Conservation (phyloP, 2,797 vertebrate species). For the Microctenopoma lineatum region DNA sequence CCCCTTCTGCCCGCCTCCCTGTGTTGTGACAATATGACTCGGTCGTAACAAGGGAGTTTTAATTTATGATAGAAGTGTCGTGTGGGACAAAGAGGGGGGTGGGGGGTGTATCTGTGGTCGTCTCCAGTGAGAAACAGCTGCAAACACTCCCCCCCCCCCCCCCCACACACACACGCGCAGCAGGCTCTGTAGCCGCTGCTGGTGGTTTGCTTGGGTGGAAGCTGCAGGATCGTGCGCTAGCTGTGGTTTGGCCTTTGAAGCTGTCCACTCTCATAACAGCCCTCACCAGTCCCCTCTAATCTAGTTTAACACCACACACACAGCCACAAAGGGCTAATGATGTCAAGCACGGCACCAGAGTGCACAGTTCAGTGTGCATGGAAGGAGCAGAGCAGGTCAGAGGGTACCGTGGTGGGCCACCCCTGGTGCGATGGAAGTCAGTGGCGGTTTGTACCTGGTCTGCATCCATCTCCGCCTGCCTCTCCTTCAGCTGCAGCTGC, state of each 20-base stretch:
- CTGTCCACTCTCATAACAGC: slow-evolving; percentile 68
- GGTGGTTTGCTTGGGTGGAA: slow-evolving; percentile 59
- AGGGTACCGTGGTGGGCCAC: slow-evolving; percentile 9
- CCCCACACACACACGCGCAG: slow-evolving; percentile 15
- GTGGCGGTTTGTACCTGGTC: slow-evolving; percentile 75
- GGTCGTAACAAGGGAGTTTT: slow-evolving; percentile 55
- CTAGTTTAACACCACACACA: slow-evolving; percentile 52
- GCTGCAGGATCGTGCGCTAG: slow-evolving; percentile 49
- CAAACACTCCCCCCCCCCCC: slow-evolving; percentile 47
- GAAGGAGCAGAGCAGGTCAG: slow-evolving; percentile 13
- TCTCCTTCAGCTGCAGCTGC: slow-evolving; percentile 85
- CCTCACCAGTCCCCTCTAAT: slow-evolving; percentile 62
- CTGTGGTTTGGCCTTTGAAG: slow-evolving; percentile 75
- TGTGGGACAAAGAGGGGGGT: slow-evolving; percentile 32
- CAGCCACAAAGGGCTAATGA: slow-evolving; percentile 36
- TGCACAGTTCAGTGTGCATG: slow-evolving; percentile 10
- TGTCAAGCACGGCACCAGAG: slow-evolving; percentile 35
- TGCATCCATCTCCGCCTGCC: slow-evolving; percentile 70
- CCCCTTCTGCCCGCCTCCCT: slow-evolving; percentile 54
- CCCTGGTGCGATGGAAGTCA: slow-evolving; percentile 28
- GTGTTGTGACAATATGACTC: slow-evolving; percentile 65
- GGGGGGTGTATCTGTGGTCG: slow-evolving; percentile 67
- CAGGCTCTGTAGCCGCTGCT: slow-evolving; percentile 33
- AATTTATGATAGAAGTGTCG: slow-evolving; percentile 63
- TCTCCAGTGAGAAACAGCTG: slow-evolving; percentile 68